These are phyloP conservation scores for Laspeyria flexula DNA, from an alignment of 2,888 invertebrate species.

Conservation along the genomic window DNA sequence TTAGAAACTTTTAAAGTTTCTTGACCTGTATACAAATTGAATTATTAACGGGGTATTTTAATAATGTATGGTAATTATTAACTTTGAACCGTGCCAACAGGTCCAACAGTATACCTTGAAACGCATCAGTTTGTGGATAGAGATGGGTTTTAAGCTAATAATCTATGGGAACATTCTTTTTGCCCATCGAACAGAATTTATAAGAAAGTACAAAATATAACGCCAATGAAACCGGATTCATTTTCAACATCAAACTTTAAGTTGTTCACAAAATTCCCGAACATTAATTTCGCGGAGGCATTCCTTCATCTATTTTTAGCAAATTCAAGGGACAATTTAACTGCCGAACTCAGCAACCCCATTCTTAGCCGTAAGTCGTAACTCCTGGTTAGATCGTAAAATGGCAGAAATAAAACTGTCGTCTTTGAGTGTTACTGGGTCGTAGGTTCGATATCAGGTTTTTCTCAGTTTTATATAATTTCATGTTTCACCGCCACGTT, in stretches of 20 bases:
- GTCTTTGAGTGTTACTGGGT: constrained; percentile 40
- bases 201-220: no score
- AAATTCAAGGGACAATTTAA: constrained; percentile 39
- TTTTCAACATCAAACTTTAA: constrained; percentile 1
- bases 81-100: no score
- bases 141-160: no score
- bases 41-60: no score
- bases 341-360: constrained; percentile 26
- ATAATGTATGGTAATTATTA: no score
- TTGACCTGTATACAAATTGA: no score
- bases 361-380: constrained; percentile 34
- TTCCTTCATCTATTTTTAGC: constrained; percentile 27
- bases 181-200: no score
- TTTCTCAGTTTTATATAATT: constrained; percentile 32
- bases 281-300: constrained; percentile 13
- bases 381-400: constrained; percentile 42
- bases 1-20: no score
- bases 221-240: constrained; percentile 2
- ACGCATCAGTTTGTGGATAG: no score
- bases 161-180: no score
- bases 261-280: constrained; percentile 1
- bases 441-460: constrained; percentile 35
- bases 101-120: no score
- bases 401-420: constrained; percentile 40
- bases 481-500: constrained; percentile 25